Base-by-base conservation (phyloP, 2,888 invertebrate species). In the Stenurella melanura region DNA sequence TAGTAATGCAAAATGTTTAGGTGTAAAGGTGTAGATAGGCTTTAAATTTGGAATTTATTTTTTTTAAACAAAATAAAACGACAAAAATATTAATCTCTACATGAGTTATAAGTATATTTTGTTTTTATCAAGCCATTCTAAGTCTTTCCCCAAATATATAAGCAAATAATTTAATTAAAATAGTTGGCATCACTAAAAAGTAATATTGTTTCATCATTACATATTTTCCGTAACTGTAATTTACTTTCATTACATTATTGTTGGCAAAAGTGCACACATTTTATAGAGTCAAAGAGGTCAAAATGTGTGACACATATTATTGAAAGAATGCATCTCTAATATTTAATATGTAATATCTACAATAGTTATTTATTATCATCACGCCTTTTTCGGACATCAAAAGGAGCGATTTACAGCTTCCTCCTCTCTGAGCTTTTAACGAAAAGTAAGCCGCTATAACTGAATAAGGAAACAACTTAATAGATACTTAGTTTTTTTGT, bases 351-450 rank as follows among this genome's bases (percentile, higher is more conserved):
- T n/a, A n/a, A n/a, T n/a, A n/a, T n/a, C n/a, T n/a, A n/a, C n/a
- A n/a, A 69, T 69, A 38, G n/a, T n/a, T 21, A 61, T 30, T 17
- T 10, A 50, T 50, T n/a, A 64, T 58, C 26, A 21, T 67, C 67
- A 4, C n/a, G 30, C 69, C 38, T 12, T 69, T 69, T 69, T 58
- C 12, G 56, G 69, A 58, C 26, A 57, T 69, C 69, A 69, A 69
- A 69, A n/a, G 56, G 26, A 69, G 69, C 57, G 69, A 58, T 4
- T 18, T n/a, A 17, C 26, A 4, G 42, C 67, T 67, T 67, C 67
- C 54, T 50, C 19, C n/a, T 42, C 42, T 42, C 12, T 12, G 19
- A 66, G 21, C 67, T 67, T 19, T 67, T 67, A 54, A 12, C 42
- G 12, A 26, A 50, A 50, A 26, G 11, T 12, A 21, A 50, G 19